Percentiles rank a stretch among this genome's conserved stretches.
Conservation (phyloP, 2,888 invertebrate genomes). For the Chalcis sispes region DNA sequence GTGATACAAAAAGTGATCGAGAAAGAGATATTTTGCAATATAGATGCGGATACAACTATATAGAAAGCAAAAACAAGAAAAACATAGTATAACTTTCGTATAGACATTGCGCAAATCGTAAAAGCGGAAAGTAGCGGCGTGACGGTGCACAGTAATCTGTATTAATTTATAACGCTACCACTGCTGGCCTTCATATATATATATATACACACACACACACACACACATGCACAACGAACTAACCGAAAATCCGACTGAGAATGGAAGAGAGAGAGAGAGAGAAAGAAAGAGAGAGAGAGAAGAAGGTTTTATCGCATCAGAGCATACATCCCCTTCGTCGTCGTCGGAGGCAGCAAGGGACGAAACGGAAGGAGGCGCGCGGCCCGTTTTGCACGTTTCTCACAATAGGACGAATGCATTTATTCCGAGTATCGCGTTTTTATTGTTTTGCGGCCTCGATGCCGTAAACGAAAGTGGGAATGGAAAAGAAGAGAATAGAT, state of each 20-base stretch:
- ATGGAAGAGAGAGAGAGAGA: slow-evolving; percentile 8
- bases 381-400: slow-evolving; percentile 40
- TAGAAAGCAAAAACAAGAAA: too few relatives aligned
- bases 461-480: slow-evolving; percentile 25
- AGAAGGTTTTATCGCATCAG: slow-evolving; percentile 50
- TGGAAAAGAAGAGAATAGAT: slow-evolving; percentile 1
- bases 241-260: neutral
- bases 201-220: too few relatives aligned
- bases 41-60: too few relatives aligned
- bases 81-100: too few relatives aligned
- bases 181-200: neutral
- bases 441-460: slow-evolving; percentile 47
- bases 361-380: slow-evolving; percentile 25
- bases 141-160: slow-evolving; percentile 42
- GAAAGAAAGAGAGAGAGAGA: neutral
- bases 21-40: too few relatives aligned
- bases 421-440: slow-evolving; percentile 48
- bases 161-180: slow-evolving; percentile 52
- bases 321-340: slow-evolving; percentile 43
- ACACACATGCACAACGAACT: too few relatives aligned
- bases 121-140: slow-evolving; percentile 21
- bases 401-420: slow-evolving; percentile 52
- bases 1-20: too few relatives aligned
- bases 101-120: slow-evolving; percentile 5
- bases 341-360: slow-evolving; percentile 10